phyloP scores from a whole-genome alignment of 2,113 vertebrate species.

The Pavo muticus region DNA sequence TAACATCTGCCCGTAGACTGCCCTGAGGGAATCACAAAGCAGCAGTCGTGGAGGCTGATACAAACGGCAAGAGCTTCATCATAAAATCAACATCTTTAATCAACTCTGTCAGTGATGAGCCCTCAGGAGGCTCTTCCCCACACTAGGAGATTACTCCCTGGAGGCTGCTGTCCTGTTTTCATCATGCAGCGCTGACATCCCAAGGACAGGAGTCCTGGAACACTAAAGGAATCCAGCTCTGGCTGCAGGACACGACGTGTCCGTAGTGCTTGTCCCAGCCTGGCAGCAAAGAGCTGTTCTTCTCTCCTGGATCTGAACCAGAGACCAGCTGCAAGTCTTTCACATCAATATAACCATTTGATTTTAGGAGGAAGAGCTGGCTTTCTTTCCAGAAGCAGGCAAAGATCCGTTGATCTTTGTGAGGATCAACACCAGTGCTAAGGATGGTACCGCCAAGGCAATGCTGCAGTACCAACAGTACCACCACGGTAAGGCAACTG shows the following conservation, averaged over 20 bases:
- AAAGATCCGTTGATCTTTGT: not conserved
- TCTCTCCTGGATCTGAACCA: not conserved
- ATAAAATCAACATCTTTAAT: slow-evolving; percentile 51
- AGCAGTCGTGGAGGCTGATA: not conserved
- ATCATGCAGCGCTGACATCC: not conserved
- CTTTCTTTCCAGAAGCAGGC: not conserved
- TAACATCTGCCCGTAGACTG: not conserved
- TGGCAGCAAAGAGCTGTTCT: not conserved
- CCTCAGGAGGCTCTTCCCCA: slow-evolving; percentile 17
- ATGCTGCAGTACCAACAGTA: not conserved
- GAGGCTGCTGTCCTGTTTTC: slow-evolving; percentile 30
- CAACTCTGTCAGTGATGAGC: not conserved
- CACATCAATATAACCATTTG: not conserved
- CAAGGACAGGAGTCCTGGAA: slow-evolving; percentile 11
- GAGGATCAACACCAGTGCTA: not conserved
- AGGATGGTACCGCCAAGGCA: not conserved
- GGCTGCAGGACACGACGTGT: accelerated
- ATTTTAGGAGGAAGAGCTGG: not conserved
- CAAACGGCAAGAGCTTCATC: not conserved
- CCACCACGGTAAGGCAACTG: not conserved
- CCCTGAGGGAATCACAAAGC: not conserved
- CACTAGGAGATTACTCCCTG: slow-evolving; percentile 3
- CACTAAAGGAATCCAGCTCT: not conserved
- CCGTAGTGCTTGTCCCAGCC: accelerated
- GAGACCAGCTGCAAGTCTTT: not conserved